These are phyloP conservation scores for Eidolon helvum DNA, from an alignment of 2,113 vertebrate species.

Conservation along the genomic window DNA sequence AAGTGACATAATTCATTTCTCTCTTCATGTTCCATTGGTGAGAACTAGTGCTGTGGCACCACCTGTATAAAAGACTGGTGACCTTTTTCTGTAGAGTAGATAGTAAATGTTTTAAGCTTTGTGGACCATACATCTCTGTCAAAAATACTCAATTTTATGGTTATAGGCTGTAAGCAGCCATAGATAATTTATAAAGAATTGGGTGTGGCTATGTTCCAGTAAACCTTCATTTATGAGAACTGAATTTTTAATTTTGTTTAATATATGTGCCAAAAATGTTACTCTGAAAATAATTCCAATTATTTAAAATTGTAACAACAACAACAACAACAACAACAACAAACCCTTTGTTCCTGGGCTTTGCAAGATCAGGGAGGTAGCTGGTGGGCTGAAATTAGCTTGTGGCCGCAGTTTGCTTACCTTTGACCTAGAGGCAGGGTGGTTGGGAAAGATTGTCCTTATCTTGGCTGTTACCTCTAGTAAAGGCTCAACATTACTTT, in stretches of 20 bases:
- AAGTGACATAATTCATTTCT: neutral
- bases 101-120: neutral
- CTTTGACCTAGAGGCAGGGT: neutral
- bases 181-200: neutral
- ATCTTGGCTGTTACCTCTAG: neutral
- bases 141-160: neutral
- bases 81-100: neutral
- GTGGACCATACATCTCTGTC: neutral
- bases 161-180: neutral
- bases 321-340: too few species aligned
- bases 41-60: neutral
- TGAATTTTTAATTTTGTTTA: slow-evolving; percentile 1
- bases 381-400: neutral
- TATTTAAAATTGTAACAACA: neutral
- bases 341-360: neutral
- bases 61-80: neutral
- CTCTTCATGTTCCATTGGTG: neutral
- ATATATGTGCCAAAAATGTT: neutral
- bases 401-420: neutral
- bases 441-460: neutral
- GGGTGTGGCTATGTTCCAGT: neutral
- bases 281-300: neutral
- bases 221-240: neutral
- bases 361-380: neutral
- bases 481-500: neutral